A percentile compares a stretch with the other conserved stretches of the same genome.
These are phyloP conservation scores for Rhinogobius similis DNA, from an alignment of 2,113 vertebrate genomes.

Conservation along the genomic window DNA sequence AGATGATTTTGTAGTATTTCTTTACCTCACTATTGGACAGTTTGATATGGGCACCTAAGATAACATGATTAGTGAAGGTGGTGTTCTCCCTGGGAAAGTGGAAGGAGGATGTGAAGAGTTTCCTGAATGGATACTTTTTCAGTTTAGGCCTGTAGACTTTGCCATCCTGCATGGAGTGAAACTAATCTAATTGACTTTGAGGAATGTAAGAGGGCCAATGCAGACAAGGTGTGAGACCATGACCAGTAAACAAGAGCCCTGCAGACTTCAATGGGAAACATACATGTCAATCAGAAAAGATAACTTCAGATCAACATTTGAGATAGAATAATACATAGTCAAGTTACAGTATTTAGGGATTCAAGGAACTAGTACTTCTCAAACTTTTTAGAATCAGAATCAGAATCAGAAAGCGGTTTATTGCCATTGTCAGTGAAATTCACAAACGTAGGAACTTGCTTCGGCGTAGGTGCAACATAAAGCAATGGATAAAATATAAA, in stretches of 20 bases:
- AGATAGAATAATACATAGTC: background rate
- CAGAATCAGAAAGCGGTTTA: too few relatives aligned
- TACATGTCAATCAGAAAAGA: conserved; percentile 15
- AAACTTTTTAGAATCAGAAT: too few relatives aligned
- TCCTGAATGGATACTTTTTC: conserved; percentile 65
- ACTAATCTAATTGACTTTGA: conserved; percentile 70
- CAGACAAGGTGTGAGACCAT: conserved; percentile 68
- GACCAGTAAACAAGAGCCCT: conserved; percentile 57
- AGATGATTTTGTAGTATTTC: background rate
- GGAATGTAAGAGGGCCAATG: conserved; percentile 69
- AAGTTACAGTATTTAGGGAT: too few relatives aligned
- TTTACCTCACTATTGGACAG: background rate
- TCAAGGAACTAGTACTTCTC: too few relatives aligned
- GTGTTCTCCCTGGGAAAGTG: conserved; percentile 34
- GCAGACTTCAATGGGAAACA: conserved; percentile 53
- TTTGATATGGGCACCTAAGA: background rate
- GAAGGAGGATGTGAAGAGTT: conserved; percentile 50
- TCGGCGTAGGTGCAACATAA: too few relatives aligned
- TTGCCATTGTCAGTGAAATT: too few relatives aligned
- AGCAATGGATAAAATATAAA: too few relatives aligned
- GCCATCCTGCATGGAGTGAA: conserved; percentile 60
- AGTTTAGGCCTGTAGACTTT: conserved; percentile 55
- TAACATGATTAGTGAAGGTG: conserved; percentile 9
- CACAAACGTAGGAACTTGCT: too few relatives aligned
- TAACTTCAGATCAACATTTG: background rate